phyloP scores from a whole-genome alignment of 53 echinoderm and acorn worm species.

The Holothuria leucospilota region DNA sequence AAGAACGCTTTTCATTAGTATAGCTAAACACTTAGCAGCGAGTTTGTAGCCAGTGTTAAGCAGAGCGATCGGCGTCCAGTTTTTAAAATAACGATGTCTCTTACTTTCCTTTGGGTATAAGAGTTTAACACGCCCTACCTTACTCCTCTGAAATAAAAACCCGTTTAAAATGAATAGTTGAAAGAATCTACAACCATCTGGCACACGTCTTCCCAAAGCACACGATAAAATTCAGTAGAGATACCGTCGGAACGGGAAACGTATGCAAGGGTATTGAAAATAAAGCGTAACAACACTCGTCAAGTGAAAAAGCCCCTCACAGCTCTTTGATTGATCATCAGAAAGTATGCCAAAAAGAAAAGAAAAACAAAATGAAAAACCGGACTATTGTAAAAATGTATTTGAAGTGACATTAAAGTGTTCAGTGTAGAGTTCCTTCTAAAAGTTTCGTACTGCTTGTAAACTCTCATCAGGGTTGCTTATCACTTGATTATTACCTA shows the following conservation, averaged over 20 bases:
- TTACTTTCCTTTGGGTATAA: too few species aligned
- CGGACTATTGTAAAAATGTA: neutral
- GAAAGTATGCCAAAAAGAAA: neutral
- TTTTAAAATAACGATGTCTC: neutral
- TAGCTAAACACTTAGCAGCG: neutral
- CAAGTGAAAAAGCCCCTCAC: neutral
- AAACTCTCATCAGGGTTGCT: neutral
- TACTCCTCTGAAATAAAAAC: too few species aligned
- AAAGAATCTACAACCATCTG: conserved; percentile 5
- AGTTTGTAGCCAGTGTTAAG: conserved; percentile 37
- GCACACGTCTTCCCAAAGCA: neutral
- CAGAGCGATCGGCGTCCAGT: neutral
- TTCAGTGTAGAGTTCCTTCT: neutral
- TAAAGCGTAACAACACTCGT: too few species aligned
- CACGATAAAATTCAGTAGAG: neutral
- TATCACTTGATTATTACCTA: neutral
- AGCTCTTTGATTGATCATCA: neutral
- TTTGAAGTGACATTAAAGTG: neutral
- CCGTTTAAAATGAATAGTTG: neutral
- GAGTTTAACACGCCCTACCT: too few species aligned
- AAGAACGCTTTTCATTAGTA: neutral
- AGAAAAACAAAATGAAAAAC: too few species aligned
- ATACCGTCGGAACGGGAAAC: too few species aligned
- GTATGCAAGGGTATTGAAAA: too few species aligned
- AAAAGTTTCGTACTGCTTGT: neutral